Base-by-base conservation (phyloP, 1,140 invertebrate genomes). In the Nephila pilipes region DNA sequence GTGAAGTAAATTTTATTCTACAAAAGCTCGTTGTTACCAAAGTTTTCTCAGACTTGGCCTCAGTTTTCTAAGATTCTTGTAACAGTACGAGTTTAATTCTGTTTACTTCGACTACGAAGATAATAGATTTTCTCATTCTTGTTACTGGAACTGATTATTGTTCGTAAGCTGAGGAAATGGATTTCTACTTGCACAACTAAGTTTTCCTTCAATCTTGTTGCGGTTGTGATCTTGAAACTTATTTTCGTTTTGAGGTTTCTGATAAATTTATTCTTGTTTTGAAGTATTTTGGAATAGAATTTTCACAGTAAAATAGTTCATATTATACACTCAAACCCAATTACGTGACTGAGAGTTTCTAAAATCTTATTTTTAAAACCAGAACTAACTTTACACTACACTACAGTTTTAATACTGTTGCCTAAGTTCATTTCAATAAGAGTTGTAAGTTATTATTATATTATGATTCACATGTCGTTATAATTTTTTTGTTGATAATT, bases 1-100 rank as follows among this genome's bases (percentile, higher is more conserved):
- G 29, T 32, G 57, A 85, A 57, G 38, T 85, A 38, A 60, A 85
- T 85, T 85, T 85, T 85, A 32, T 58, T 60, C 54, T 32, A n/a
- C 6, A 85, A 29, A 60, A 36, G 18, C 57, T 18, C 22, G 25
- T 85, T 60, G 57, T 32, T 60, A 75, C 32, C 16, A 1, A 38
- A 55, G 80, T 81, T 81, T 81, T 54, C 46, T 55, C 46, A 12
- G 14, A 81, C 2, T 55, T 54, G 80, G 36, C 22, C 36, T 81
- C 25, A 55, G 38, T 38, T n/a, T 81, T 81, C 29, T 55, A 25
- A 36, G 16, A 75, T 29, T 5, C 16, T 75, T 75, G 32, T 32
- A 32, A 55, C n/a, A 54, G 10, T 54, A 16, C 20, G 25, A 29
- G 8, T 55, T 81, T 81, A 81, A 81, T 81, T 81, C 25, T 81